Evolutionary conservation across 2,113 vertebrate species (phyloP), one percentile per base, ranked within the genome.

Genomic region (Solenodon paradoxus): DNA sequence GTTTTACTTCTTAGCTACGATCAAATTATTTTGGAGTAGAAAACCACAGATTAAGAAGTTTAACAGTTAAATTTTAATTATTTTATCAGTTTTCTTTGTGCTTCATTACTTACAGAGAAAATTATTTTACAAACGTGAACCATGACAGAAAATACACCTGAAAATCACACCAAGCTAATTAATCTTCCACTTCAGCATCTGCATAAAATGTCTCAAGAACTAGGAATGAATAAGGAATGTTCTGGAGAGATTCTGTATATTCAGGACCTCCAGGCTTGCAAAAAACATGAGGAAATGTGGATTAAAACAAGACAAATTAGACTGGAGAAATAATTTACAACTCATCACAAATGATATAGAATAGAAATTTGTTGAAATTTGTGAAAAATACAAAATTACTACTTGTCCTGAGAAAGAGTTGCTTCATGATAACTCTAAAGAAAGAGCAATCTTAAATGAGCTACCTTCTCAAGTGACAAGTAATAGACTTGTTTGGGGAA

Each of bases 261-360:
- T 94, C 69, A 93, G 89, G 96, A 92, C 61, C 53, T 57, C 96
- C 92, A 1, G 99, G 98, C 99, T 97, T 99, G 96, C 98, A 98
- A 95, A 98, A n/a, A 97, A 59, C 98, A 99, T 40, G 98, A 99
- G 98, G 99, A 98, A 96, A 98, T 99, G 71, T 99, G 99, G 98
- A 98, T 99, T 88, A n/a, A 99, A 98, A 96, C 97, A 98, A 80
- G 99, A 99, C 92, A 99, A 99, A 97, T 98, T 93, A 78, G 98
- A 99, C 45, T 97, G 98, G 28, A 99, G 99, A 97, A 98, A 98
- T 66, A 98, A 98, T 66, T 99, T 98, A 96, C 99, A 97, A 98
- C 98, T 94, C 13, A 98, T 99, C 35, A 98, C 99, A 59, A 98
- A 98, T 72, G 99, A 99, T 93, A 97, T 99, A 96, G 99, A 99